phyloP scores from a whole-genome alignment of 2,797 vertebrate genomes.

The Serranus cabrilla region DNA sequence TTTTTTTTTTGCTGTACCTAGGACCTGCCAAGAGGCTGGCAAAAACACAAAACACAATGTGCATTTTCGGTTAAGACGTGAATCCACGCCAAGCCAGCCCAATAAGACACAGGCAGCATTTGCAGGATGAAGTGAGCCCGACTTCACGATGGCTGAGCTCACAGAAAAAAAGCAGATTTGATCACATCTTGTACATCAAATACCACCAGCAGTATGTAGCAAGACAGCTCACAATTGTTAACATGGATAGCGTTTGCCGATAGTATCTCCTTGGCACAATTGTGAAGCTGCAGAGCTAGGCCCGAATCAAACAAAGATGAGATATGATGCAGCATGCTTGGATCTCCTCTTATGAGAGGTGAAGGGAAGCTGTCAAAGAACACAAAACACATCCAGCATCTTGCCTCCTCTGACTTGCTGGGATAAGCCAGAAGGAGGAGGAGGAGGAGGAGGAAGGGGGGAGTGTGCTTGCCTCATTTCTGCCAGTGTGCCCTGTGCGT shows the following conservation, averaged over 20 bases:
- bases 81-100: constrained; percentile 43
- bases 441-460: neutral
- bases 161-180: constrained; percentile 63
- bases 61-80: constrained; percentile 55
- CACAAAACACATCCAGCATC: constrained; percentile 79
- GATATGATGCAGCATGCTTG: constrained; percentile 77
- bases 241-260: constrained; percentile 67
- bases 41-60: constrained; percentile 40
- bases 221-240: constrained; percentile 77
- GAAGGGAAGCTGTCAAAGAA: constrained; percentile 83
- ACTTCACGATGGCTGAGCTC: constrained; percentile 50
- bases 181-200: constrained; percentile 78
- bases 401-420: constrained; percentile 70
- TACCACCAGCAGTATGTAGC: constrained; percentile 66
- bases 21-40: constrained; percentile 50
- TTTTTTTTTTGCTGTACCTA: constrained; percentile 21
- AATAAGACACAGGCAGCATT: constrained; percentile 50
- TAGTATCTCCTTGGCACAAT: constrained; percentile 71
- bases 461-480: constrained; percentile 75
- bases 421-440: constrained; percentile 62
- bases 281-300: constrained; percentile 67
- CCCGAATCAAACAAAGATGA: constrained; percentile 80
- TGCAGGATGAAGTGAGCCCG: constrained; percentile 43
- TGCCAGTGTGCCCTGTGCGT: constrained; percentile 84
- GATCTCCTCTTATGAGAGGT: constrained; percentile 81